Conservation (phyloP, 1,140 invertebrate species). For the Rhysida immarginata region DNA sequence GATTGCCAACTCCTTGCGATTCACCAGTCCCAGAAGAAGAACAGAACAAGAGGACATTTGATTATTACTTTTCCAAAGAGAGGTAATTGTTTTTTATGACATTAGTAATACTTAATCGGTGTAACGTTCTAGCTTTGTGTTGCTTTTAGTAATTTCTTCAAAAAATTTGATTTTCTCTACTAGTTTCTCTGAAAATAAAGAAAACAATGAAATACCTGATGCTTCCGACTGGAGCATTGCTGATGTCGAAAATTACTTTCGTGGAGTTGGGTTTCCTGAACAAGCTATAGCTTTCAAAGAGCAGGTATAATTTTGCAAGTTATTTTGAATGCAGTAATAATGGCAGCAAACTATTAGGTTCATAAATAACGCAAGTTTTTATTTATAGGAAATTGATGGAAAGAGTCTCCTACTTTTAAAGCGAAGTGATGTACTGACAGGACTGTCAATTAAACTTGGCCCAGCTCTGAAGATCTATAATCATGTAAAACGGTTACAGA, state of each 20-base stretch:
- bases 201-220: slow-evolving; percentile 45
- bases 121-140: too few species aligned
- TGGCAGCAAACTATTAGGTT: too few species aligned
- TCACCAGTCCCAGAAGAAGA: slow-evolving; percentile 20
- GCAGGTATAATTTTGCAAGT: too few species aligned
- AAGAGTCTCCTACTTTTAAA: slow-evolving; percentile 59
- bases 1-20: slow-evolving; percentile 19
- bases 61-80: too few species aligned
- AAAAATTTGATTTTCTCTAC: background rate
- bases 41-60: slow-evolving; percentile 4
- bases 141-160: too few species aligned
- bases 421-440: slow-evolving; percentile 58
- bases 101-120: too few species aligned
- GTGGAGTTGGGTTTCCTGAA: slow-evolving; percentile 48
- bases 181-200: background rate
- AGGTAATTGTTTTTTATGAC: too few species aligned
- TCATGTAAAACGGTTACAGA: slow-evolving; percentile 39
- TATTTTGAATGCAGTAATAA: too few species aligned
- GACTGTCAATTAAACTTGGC: slow-evolving; percentile 59
- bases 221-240: slow-evolving; percentile 60
- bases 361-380: too few species aligned
- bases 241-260: slow-evolving; percentile 66
- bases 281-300: slow-evolving; percentile 59
- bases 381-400: slow-evolving; percentile 74
- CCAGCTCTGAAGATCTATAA: slow-evolving; percentile 73